phyloP scores from a whole-genome alignment of 2,113 vertebrate genomes.

The Pluvianellus socialis region DNA sequence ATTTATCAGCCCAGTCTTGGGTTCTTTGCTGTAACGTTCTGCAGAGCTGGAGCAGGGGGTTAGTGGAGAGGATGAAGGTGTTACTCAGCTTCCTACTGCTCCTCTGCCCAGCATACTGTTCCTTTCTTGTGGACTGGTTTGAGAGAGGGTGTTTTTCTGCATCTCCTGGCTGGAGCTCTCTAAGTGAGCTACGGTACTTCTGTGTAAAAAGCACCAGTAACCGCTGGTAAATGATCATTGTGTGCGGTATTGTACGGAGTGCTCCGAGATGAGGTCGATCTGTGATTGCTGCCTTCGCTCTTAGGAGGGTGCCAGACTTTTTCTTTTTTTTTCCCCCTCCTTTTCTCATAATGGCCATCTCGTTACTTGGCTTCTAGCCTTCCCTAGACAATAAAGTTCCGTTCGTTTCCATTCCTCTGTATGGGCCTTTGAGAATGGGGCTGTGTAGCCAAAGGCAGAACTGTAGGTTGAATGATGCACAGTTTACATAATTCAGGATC shows the following conservation, averaged over 20 bases:
- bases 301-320: background rate
- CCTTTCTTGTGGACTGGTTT: background rate
- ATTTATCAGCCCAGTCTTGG: background rate
- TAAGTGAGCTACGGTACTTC: background rate
- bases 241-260: background rate
- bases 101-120: background rate
- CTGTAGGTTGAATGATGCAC: background rate
- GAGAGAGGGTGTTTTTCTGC: background rate
- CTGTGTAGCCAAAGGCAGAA: conserved; percentile 7
- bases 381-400: background rate
- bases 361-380: background rate
- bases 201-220: background rate
- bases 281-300: background rate
- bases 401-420: background rate
- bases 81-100: background rate
- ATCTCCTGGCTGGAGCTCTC: background rate
- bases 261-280: accelerated
- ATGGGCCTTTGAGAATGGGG: background rate
- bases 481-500: background rate
- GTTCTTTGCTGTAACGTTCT: background rate
- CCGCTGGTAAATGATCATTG: background rate
- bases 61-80: background rate
- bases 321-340: accelerated
- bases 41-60: background rate
- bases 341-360: background rate